Percentiles rank a stretch among this genome's conserved stretches.
Conservation (phyloP, 35 echinoderm and acorn worm genomes). For the Nesometra sesokonis region DNA sequence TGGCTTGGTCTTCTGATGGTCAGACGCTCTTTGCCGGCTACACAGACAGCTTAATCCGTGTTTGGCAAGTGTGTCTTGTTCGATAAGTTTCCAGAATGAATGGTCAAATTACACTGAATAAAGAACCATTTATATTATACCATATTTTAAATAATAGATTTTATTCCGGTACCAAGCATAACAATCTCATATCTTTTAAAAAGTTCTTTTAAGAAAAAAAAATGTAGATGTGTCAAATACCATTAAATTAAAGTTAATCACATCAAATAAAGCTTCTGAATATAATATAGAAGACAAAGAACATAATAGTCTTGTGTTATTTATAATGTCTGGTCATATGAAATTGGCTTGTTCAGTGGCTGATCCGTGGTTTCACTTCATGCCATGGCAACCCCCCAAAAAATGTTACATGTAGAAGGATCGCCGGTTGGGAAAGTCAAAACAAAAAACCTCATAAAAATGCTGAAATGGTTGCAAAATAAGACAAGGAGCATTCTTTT, state of each 20-base stretch:
- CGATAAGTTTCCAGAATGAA: background rate
- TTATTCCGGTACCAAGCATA: background rate
- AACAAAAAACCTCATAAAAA: too few relatives aligned
- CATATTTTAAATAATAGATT: background rate
- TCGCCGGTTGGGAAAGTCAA: too few relatives aligned
- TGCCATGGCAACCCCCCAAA: too few relatives aligned
- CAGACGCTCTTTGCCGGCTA: slow-evolving; percentile 95
- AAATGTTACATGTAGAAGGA: too few relatives aligned
- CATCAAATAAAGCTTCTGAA: background rate
- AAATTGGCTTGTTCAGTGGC: too few relatives aligned
- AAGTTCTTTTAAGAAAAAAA: background rate
- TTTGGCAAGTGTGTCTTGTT: slow-evolving; percentile 78
- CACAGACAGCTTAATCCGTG: slow-evolving; percentile 83
- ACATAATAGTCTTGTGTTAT: background rate
- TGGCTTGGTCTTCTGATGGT: slow-evolving; percentile 96
- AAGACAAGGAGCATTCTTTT: too few relatives aligned
- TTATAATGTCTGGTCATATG: too few relatives aligned
- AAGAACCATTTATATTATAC: background rate
- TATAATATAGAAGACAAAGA: background rate
- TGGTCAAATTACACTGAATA: background rate
- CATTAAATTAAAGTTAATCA: background rate
- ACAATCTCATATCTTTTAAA: background rate
- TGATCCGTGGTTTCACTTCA: too few relatives aligned
- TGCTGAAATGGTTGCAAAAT: too few relatives aligned
- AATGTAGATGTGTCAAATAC: background rate